Evolutionary conservation across 1,140 invertebrate genomes (phyloP).

Genomic region (Hyphantria cunea): DNA sequence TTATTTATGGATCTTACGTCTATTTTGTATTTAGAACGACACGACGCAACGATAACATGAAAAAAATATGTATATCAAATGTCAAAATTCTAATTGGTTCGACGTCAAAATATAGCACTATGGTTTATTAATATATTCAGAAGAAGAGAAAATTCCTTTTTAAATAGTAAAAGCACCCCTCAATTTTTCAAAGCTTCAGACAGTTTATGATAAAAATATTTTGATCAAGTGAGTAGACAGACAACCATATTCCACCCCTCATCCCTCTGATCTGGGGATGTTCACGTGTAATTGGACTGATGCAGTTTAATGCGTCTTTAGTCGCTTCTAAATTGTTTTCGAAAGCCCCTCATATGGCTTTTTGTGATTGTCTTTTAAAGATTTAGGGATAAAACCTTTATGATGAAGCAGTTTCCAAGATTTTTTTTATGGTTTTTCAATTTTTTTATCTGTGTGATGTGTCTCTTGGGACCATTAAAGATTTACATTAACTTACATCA

Average conservation of each 20-base stretch:
- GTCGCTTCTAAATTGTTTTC: constrained; percentile 64
- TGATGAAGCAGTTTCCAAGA: constrained; percentile 25
- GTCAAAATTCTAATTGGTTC: too few species aligned
- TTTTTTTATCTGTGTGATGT: too few species aligned
- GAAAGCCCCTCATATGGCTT: constrained; percentile 41
- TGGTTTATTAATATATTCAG: too few species aligned
- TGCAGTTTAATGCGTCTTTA: constrained; percentile 58
- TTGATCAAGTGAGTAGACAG: not conserved
- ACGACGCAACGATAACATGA: too few species aligned
- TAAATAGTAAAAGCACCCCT: too few species aligned
- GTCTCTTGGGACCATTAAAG: too few species aligned
- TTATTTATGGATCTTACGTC: too few species aligned
- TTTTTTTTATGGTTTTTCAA: not conserved
- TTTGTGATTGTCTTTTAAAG: constrained; percentile 42
- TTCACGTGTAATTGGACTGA: constrained; percentile 40
- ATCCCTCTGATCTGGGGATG: constrained; percentile 19
- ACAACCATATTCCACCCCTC: constrained; percentile 8
- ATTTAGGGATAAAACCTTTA: constrained; percentile 29
- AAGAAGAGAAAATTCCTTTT: too few species aligned
- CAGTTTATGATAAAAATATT: not conserved
- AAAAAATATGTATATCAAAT: too few species aligned
- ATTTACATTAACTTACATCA: too few species aligned
- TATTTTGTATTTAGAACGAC: too few species aligned
- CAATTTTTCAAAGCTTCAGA: constrained; percentile 6
- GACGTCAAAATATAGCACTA: too few species aligned